Conservation (phyloP, 2,888 invertebrate species). For the Spicauda simplicius region DNA sequence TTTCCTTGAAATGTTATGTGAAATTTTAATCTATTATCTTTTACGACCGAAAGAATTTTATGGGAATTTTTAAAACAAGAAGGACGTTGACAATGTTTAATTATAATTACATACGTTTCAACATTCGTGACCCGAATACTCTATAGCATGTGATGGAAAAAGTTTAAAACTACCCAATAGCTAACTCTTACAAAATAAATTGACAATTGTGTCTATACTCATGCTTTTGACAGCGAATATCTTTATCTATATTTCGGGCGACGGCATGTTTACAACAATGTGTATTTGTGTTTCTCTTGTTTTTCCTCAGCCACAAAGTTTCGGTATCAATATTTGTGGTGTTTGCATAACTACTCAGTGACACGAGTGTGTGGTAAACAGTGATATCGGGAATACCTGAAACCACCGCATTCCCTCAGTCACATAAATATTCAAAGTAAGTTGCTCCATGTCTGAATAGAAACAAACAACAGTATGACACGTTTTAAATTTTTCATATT, state of each 20-base stretch:
- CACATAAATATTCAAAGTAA: conserved; percentile 18
- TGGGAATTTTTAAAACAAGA: too few species aligned
- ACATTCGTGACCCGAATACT: too few species aligned
- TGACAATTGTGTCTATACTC: too few species aligned
- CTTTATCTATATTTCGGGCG: neutral
- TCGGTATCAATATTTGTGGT: conserved; percentile 70
- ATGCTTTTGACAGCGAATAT: too few species aligned
- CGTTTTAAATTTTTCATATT: neutral
- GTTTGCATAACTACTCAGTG: conserved; percentile 79
- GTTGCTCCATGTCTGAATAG: conserved; percentile 14
- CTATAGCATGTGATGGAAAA: too few species aligned
- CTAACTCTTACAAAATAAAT: too few species aligned
- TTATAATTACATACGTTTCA: too few species aligned
- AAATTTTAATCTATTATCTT: too few species aligned
- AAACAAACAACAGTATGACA: conserved; percentile 10
- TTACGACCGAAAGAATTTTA: too few species aligned
- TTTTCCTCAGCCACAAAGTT: conserved; percentile 75
- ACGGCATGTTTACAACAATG: conserved; percentile 45
- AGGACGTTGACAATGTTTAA: too few species aligned
- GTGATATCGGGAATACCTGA: conserved; percentile 62
- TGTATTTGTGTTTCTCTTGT: conserved; percentile 56
- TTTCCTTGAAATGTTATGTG: too few species aligned
- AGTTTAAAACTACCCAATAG: too few species aligned
- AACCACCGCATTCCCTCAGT: conserved; percentile 21
- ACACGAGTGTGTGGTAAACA: conserved; percentile 61